A percentile compares a stretch with the other conserved stretches of the same genome.
These are phyloP conservation scores for Unio pictorum DNA, from an alignment of 2,888 invertebrate genomes.

Conservation along the genomic window DNA sequence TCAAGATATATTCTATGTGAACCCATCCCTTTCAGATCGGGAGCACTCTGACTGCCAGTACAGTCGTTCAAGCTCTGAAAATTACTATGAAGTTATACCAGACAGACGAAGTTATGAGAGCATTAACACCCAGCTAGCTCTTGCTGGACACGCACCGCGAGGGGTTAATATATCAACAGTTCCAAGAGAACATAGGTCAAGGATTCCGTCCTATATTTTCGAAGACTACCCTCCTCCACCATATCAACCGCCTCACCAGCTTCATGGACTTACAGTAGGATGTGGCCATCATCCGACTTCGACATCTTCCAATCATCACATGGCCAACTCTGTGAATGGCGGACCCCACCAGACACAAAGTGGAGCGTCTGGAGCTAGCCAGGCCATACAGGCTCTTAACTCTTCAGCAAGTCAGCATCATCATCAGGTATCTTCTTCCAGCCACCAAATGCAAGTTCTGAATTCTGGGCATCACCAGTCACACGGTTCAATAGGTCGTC, in stretches of 20 bases:
- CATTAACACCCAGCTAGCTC: slow-evolving; percentile 57
- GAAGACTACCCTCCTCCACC: slow-evolving; percentile 64
- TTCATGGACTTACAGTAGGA: slow-evolving; percentile 8
- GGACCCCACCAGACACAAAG: too few relatives aligned
- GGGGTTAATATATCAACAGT: slow-evolving; percentile 36
- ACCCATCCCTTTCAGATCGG: slow-evolving; percentile 60
- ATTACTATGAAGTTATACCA: slow-evolving; percentile 66
- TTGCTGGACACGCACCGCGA: slow-evolving; percentile 42
- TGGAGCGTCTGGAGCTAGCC: too few relatives aligned
- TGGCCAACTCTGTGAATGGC: too few relatives aligned
- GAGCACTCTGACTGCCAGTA: slow-evolving; percentile 63
- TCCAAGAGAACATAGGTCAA: slow-evolving; percentile 34
- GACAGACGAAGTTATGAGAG: slow-evolving; percentile 64
- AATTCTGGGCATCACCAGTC: slow-evolving; percentile 6
- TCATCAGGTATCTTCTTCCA: slow-evolving; percentile 9
- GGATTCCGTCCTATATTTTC: slow-evolving; percentile 50
- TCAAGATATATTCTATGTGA: slow-evolving; percentile 66
- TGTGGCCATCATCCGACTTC: too few relatives aligned
- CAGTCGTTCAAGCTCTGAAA: slow-evolving; percentile 58
- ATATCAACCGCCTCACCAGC: slow-evolving; percentile 56
- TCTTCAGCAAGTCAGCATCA: slow-evolving; percentile 6
- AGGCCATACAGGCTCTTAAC: too few relatives aligned
- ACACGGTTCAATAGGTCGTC: slow-evolving; percentile 23
- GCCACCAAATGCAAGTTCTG: slow-evolving; percentile 2
- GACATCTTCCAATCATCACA: too few relatives aligned